Base-by-base conservation (phyloP, 2,888 invertebrate species). In the Rhabditoides inermis region DNA sequence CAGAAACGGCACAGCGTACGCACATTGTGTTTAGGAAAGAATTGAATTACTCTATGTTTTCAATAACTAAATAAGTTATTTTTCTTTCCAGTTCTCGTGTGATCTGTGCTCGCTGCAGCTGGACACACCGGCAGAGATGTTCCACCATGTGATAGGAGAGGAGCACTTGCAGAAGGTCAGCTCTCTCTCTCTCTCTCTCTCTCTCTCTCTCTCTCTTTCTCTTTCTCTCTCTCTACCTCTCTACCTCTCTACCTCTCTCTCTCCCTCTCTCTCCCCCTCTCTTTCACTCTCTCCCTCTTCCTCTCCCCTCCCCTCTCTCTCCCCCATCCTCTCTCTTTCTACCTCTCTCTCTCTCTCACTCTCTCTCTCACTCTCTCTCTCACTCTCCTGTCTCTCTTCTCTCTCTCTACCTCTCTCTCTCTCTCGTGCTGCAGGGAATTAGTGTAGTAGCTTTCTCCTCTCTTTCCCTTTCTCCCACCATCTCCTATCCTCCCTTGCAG, bases 211-310 rank as follows among this genome's bases (percentile, higher is more conserved):
- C 20, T 36, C 39, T 42, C 32, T 39, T 45, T 51, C 32, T 20
- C 44, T 39, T 35, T 28, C 22, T 45, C 45, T 40, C 40, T 15
- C 2, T 28, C 32, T 28, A 41, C 42, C 32, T 46, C 41, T 39
- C n/a, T 35, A 5, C 6, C 36, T 35, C 7, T 51, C 44, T 26
- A 18, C 22, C 37, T 44, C 40, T 7, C 28, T 44, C 44, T 45
- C 39, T 51, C 28, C n/a, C 25, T 45, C 39, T 39, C 23, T 49
- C 37, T 42, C 45, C 28, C 39, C 49, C 50, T 45, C 36, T 12
- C 35, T 55, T 50, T 49, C 49, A 53, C 45, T 45, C 45, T 45
- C 52, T 44, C 32, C 41, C 47, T 47, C 37, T 41, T 37, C 20
- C 45, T 45, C 32, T 20, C 27, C 15, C 35, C 25, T 25, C 45